Evolutionary conservation across 92 coral and sea anemone genomes (phyloP).

Genomic region (Parazoanthus swiftii): DNA sequence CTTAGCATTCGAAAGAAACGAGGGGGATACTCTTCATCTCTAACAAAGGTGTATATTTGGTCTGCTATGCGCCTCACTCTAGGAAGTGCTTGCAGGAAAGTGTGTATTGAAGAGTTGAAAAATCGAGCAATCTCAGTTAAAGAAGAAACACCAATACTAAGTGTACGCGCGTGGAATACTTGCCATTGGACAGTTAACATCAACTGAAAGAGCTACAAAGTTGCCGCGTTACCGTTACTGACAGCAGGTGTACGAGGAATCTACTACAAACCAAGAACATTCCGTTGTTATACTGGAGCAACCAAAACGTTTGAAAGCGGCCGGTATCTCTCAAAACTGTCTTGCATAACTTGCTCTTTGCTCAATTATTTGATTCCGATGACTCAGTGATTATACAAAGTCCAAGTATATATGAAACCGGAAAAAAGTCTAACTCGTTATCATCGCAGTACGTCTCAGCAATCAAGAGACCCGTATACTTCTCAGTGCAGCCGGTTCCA

Average conservation of each 20-base stretch:
- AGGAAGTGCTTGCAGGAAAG: not conserved
- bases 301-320: not conserved
- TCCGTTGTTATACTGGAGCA: not conserved
- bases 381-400: too few relatives aligned
- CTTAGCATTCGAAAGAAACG: too few relatives aligned
- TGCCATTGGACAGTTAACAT: not conserved
- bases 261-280: too few relatives aligned
- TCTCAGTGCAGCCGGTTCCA: too few relatives aligned
- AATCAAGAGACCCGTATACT: too few relatives aligned
- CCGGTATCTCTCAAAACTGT: not conserved
- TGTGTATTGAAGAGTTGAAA: too few relatives aligned
- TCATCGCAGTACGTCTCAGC: too few relatives aligned
- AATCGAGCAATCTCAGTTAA: not conserved
- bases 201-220: not conserved
- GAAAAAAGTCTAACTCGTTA: too few relatives aligned
- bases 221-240: not conserved
- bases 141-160: not conserved
- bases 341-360: too few relatives aligned
- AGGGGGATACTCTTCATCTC: not conserved
- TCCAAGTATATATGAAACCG: too few relatives aligned
- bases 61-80: too few relatives aligned
- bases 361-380: too few relatives aligned
- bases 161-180: not conserved
- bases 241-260: not conserved
- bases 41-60: not conserved